Conservation (phyloP, 2,113 vertebrate genomes). For the Hydropotes inermis region DNA sequence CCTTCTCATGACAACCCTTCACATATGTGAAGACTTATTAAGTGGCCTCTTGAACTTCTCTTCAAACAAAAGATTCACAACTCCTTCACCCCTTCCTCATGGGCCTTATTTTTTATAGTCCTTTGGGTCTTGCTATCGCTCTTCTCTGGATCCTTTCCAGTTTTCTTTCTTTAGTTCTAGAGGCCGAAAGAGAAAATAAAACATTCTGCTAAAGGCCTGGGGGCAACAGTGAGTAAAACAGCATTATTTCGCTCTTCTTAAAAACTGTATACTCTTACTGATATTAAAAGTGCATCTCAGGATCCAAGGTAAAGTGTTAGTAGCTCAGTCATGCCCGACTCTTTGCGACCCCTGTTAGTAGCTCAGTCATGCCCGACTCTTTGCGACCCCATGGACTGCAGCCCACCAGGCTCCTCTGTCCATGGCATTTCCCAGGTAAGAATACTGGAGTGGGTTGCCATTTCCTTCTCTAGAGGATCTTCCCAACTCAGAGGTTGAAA, state of each 20-base stretch:
- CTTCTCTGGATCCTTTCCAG: not conserved
- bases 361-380: not conserved
- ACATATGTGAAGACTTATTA: not conserved
- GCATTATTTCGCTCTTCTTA: not conserved
- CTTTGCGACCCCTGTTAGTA: not conserved
- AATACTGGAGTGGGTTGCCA: not conserved
- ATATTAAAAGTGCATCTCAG: not conserved
- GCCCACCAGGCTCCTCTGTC: not conserved
- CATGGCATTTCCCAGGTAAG: not conserved
- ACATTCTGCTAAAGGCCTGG: not conserved
- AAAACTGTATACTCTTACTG: not conserved
- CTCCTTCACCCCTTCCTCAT: not conserved
- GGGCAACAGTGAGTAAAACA: not conserved
- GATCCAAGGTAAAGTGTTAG: not conserved
- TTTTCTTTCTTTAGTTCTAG: slow-evolving; percentile 13
- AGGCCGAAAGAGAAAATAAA: not conserved
- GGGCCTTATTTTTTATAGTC: not conserved
- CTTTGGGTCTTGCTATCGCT: not conserved
- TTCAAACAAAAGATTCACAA: not conserved
- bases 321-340: not conserved
- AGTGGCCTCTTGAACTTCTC: slow-evolving; percentile 20
- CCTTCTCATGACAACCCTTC: not conserved
- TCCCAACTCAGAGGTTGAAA: not conserved
- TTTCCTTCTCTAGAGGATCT: not conserved
- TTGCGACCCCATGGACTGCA: not conserved